These are phyloP conservation scores for Phylloscopus whistleri DNA, from an alignment of 2,113 vertebrate genomes.

Conservation along the genomic window DNA sequence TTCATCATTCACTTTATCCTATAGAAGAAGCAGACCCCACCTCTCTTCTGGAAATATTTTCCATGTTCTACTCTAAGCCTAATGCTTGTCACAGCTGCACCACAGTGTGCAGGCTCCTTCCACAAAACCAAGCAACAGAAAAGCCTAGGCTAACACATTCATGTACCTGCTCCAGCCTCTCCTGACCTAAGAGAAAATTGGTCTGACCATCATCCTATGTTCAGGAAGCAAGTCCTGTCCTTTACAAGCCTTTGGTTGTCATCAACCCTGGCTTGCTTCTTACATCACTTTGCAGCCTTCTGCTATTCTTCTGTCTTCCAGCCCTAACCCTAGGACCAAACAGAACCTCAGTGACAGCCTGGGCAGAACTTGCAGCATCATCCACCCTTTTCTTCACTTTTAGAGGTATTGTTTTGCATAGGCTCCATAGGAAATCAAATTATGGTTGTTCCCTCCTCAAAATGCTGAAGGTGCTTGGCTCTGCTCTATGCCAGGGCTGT, in stretches of 20 bases:
- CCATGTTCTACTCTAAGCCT: neutral
- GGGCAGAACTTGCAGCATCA: neutral
- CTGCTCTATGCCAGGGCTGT: neutral
- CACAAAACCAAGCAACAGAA: neutral
- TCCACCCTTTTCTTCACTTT: neutral
- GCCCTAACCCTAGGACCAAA: neutral
- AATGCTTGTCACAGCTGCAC: neutral
- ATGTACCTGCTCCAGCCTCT: neutral
- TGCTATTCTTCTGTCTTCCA: neutral
- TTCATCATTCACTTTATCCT: neutral
- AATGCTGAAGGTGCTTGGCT: neutral
- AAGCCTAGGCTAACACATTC: neutral
- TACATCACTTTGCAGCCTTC: neutral
- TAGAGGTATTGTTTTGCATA: accelerated
- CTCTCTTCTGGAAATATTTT: neutral
- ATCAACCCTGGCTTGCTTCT: neutral
- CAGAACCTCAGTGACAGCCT: neutral
- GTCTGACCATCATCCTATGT: neutral
- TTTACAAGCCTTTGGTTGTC: neutral
- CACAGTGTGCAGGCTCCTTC: neutral
- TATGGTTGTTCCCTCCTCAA: neutral
- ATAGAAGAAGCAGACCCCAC: neutral
- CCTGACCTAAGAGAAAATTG: neutral
- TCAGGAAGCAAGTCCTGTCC: neutral
- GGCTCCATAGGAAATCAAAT: neutral